These are phyloP conservation scores for Nerophis ophidion DNA, from an alignment of 2,113 vertebrate species.

Conservation along the genomic window DNA sequence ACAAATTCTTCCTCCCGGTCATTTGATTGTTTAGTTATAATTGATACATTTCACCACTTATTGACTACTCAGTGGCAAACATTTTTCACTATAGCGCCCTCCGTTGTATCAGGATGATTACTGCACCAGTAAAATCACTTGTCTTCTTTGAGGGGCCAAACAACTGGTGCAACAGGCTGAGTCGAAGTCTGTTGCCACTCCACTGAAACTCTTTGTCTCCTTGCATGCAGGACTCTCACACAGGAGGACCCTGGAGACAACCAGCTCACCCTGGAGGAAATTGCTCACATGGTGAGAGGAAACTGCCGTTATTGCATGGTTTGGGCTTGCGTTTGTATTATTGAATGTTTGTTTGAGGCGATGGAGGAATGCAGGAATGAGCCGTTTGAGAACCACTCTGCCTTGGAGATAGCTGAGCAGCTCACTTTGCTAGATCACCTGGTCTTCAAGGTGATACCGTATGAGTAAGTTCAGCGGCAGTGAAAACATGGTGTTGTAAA, in stretches of 20 bases:
- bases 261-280: slow-evolving; percentile 86
- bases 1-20: too few species aligned
- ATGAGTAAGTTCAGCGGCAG: slow-evolving; percentile 78
- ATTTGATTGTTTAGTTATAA: too few species aligned
- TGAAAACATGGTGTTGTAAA: not conserved
- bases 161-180: not conserved
- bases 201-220: not conserved
- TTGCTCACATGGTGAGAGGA: slow-evolving; percentile 80
- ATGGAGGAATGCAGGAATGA: slow-evolving; percentile 76
- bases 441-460: slow-evolving; percentile 93
- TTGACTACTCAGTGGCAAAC: too few species aligned
- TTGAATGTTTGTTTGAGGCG: slow-evolving; percentile 63
- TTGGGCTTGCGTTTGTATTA: slow-evolving; percentile 1
- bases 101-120: too few species aligned
- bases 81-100: too few species aligned
- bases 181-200: not conserved
- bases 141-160: too few species aligned
- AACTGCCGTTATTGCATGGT: not conserved
- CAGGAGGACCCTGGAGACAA: slow-evolving; percentile 93
- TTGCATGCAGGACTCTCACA: slow-evolving; percentile 78
- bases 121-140: too few species aligned
- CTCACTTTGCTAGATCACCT: slow-evolving; percentile 94
- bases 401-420: slow-evolving; percentile 92
- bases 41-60: too few species aligned
- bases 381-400: slow-evolving; percentile 90